Base-by-base conservation (phyloP, 1,140 invertebrate species). In the Aleiodes sp. region DNA sequence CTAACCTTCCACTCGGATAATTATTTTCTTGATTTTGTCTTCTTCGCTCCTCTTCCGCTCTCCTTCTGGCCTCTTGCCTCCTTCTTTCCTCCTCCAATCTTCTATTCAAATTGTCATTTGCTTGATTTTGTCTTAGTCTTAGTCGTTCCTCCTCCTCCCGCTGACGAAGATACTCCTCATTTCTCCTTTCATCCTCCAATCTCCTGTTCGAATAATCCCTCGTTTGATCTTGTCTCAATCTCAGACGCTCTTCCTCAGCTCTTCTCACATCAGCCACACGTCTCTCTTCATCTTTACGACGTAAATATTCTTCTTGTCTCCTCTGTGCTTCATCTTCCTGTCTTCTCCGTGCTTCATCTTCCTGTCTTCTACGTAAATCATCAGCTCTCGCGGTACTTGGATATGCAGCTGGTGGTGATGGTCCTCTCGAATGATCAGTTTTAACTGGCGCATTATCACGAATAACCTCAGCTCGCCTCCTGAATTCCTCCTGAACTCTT, bases 321-420 rank as follows among this genome's bases (percentile, higher is more conserved):
- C 24, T 52, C 61, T n/a, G 39, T 43, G 31, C n/a, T n/a, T 60
- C 65, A 9, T 65, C 46, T 14, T 66, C n/a, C 26, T 12, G 0
- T 57, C 19, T 57, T 56, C 67, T 31, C 19, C 10, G 33, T n/a
- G 12, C 21, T 33, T 59, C 24, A 29, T 37, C 43, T 2, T 71
- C 69, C 6, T 73, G 29, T 14, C 12, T 56, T 31, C 19, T 71
- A 9, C 66, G 37, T 10, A 24, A 61, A 4, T 77, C 67, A 3
- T 74, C 67, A n/a, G 68, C 66, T 43, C 39, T n/a, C 7, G 39
- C 14, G 1, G 39, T 16, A 43, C 39, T 16, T 0, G 39, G 39
- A 43, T 52, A 21, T 10, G 21, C 12, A 24, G 16, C 3, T 21
- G 46, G 46, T 24, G 46, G 46, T 24, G 46, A 52, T 52, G 46